Evolutionary conservation across 2,113 vertebrate species (phyloP), one percentile per base, ranked within the genome.

Genomic region (Cynoglossus semilaevis): DNA sequence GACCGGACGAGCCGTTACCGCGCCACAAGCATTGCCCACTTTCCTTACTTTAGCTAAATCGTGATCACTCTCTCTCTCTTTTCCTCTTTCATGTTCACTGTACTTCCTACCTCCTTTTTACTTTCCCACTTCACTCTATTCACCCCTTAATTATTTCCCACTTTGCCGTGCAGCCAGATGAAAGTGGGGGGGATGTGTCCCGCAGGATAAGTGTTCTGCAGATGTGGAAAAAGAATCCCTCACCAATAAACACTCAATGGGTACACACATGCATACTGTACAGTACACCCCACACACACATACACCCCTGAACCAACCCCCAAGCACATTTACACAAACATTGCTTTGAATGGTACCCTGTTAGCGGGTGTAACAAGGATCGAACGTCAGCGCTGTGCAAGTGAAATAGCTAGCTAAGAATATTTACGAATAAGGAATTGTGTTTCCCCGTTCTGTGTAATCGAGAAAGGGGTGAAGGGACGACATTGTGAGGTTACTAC

Each of bases 1-100:
- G 87, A 92, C 87, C 19, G 17, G 63, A 65, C 70, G 84, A 89
- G 73, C 78, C 83, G 74, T 85, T 70, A 46, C 73, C 16, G 38
- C 15, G 58, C 63, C 76, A 50, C 77, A 67, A 66, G 55, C 55
- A 60, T 80, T 16, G 63, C 78, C 79, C 8, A 22, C 70, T 79
- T 55, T 58, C 72, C 63, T 70, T 67, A 71, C 76, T 78, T 77
- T 64, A 17, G 52, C 72, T 74, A 67, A 72, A 80, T 55, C 83
- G 49, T 8, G 19, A 63, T 79, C 59, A 5, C 63, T 77, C 61
- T 47, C 60, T 73, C 54, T 69, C 29, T 50, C 5, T 35, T 5
- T n/a, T n/a, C 55, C 66, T 82, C 69, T 74, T 63, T 73, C 77
- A 63, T 71, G 64, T 14, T 50, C 59, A 67, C 75, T 57, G 64